Evolutionary conservation across 2,113 vertebrate species (phyloP), one percentile per base, ranked within the genome.

Genomic region (Engystomops pustulosus): DNA sequence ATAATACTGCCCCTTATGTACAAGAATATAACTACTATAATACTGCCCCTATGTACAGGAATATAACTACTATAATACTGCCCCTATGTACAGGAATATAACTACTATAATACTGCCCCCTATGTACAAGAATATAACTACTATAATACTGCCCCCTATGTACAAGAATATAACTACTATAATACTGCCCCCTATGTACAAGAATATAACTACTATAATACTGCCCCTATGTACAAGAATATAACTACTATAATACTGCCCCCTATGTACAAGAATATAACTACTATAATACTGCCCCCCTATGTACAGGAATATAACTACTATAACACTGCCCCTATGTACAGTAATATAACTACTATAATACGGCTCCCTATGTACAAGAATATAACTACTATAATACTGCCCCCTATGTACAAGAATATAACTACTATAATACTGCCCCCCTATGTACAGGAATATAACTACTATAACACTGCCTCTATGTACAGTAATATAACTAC

Each of bases 401-500:
- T 60, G 23, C 10, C 4, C n/a, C 55, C 55, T 27, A 60, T 60
- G 23, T 60, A 60, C 55, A 25, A 60, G 23, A 60, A 60, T 60
- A 60, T 60, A 60, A 60, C 55, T 27, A 60, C 55, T 60, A 60
- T 27, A 60, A 27, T 60, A 60, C 23, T 60, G 23, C 23, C 11
- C 23, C 11, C 53, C 53, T 11, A 58, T 53, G 5, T 53, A 53
- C 51, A 53, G n/a, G 20, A 58, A 58, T 58, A 58, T 58, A 58
- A 58, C 55, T 60, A 60, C 55, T 60, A 60, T 60, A 60, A 27
- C 27, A 60, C 55, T 60, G 10, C 55, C 4, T 23, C 23, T 60
- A 60, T 60, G n/a, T 27, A 25, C 55, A 60, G 14, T n/a, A 60
- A 60, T 60, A 60, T 60, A 60, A 60, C 55, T 60, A 60, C 55